Base-by-base conservation (phyloP, 2,797 vertebrate genomes). In the Gymnothorax reevesii region DNA sequence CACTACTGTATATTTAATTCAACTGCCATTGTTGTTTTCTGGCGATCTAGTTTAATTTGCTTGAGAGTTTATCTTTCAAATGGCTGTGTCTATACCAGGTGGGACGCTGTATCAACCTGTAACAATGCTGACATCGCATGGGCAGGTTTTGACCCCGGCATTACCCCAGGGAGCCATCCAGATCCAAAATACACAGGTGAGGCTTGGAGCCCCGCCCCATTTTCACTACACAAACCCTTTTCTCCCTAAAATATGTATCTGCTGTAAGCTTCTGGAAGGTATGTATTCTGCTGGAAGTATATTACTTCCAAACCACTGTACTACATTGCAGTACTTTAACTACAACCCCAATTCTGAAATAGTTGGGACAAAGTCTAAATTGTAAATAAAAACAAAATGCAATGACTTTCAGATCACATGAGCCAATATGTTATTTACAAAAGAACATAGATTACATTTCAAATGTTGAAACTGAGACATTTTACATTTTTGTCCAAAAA, bases 61-160 rank as follows among this genome's bases (percentile, higher is more conserved):
- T 80, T 80, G 22, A 22, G 49, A 54, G 22, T 7, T 17, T 80
- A 54, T 6, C 49, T 13, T n/a, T 69, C 49, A n/a, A 9, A 0
- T 17, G 22, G 55, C 22, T 20, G 75, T 80, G 7, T 80, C 10
- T 86, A 91, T 89, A 92, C 71, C 89, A 99, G 98, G 98, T 95
- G 98, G 98, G 94, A 97, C 98, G 89, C 91, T 99, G 95, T 99
- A 99, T 97, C 98, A 99, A 95, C 98, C 98, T 0, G 98, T 99
- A 97, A 95, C 98, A 10, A 99, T 99, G 98, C 98, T 99, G 96
- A 99, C 98, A 88, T 98, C 98, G 84, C 98, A 99, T 95, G 98
- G 98, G 94, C 98, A 99, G 96, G 97, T 99, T 92, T 96, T 99
- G 90, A 96, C 98, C 88, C 98, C 99, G 93, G 96, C 96, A 89